Conservation (phyloP, 92 coral and sea anemone genomes). For the Umimayanthus kanabou region DNA sequence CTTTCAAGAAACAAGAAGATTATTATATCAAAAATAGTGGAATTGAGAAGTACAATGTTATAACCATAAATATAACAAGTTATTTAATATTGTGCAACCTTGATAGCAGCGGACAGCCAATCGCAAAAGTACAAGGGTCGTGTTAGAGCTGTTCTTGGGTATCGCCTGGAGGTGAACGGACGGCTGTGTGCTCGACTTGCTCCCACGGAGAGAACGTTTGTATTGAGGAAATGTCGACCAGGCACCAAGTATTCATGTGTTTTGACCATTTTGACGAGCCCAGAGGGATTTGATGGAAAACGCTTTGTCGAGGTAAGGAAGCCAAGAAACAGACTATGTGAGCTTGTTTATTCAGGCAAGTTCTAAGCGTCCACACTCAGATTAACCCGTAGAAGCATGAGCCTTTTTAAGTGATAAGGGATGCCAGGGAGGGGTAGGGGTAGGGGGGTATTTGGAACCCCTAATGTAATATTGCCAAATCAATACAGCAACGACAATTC, state of each 20-base stretch:
- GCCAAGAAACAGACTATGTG: neutral
- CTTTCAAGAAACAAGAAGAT: no score
- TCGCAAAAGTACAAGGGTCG: constrained; percentile 55
- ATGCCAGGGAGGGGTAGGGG: no score
- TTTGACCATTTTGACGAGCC: constrained; percentile 55
- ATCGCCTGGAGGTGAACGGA: constrained; percentile 75
- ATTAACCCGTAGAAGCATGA: no score
- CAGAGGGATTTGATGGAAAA: constrained; percentile 49
- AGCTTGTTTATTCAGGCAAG: no score
- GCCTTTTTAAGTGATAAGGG: no score
- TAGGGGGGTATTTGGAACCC: no score
- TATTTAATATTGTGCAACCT: neutral
- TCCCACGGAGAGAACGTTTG: constrained; percentile 53
- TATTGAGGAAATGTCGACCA: constrained; percentile 73
- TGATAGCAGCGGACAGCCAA: neutral
- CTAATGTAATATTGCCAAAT: no score
- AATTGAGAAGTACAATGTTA: no score
- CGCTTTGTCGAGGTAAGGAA: constrained; percentile 21
- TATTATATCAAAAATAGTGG: no score
- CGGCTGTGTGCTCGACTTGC: constrained; percentile 64
- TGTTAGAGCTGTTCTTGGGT: constrained; percentile 62
- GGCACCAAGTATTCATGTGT: constrained; percentile 80
- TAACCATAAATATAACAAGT: no score
- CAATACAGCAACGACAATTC: no score
- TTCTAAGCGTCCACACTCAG: no score